Conservation (phyloP, 2,797 vertebrate genomes). For the Echeneis naucrates region DNA sequence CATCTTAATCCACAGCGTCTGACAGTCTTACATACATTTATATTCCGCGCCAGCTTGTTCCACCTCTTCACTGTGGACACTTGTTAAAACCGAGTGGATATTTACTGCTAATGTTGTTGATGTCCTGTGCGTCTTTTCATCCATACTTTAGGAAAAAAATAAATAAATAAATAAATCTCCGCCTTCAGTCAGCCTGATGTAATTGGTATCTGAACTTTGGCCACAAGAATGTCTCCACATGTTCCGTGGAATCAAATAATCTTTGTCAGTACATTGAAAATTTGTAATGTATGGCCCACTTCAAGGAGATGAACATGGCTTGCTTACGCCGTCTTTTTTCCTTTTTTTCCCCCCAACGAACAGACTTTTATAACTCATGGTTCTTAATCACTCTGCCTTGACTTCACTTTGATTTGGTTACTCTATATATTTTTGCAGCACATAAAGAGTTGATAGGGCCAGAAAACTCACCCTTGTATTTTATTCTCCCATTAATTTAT, state of each 20-base stretch:
- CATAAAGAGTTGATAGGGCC: neutral
- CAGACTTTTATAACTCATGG: neutral
- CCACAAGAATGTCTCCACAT: neutral
- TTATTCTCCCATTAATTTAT: constrained; percentile 12
- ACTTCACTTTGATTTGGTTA: neutral
- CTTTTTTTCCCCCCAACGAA: neutral
- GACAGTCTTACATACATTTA: neutral
- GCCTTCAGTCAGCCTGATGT: neutral
- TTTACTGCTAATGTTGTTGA: constrained; percentile 7
- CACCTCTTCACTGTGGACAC: constrained; percentile 3
- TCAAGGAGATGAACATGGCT: constrained; percentile 4
- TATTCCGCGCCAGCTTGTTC: constrained; percentile 3
- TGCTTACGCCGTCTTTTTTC: no score
- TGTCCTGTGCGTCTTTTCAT: neutral
- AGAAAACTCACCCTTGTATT: neutral
- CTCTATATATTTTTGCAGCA: neutral
- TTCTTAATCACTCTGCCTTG: constrained; percentile 1
- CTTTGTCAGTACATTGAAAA: neutral
- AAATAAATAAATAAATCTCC: no score
- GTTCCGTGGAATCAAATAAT: neutral
- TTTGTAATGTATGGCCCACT: neutral
- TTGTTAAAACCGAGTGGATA: constrained; percentile 10
- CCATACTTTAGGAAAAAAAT: neutral
- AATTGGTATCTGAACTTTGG: neutral
- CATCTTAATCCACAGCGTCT: neutral